Conservation (phyloP, 2,888 invertebrate species). For the Cheilosia vernalis region DNA sequence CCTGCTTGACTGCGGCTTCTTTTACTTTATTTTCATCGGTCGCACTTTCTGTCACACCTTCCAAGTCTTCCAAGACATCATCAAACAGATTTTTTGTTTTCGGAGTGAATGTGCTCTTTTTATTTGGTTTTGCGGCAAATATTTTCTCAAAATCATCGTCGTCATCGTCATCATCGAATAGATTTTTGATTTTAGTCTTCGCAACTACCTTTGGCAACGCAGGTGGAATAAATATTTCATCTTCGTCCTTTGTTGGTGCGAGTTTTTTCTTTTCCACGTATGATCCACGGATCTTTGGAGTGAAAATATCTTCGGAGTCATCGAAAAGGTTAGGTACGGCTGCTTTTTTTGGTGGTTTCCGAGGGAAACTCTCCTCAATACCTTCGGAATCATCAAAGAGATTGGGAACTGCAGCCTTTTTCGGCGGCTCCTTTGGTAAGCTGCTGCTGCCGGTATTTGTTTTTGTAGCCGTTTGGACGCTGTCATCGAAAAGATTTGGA, state of each 20-base stretch:
- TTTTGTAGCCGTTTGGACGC: background rate
- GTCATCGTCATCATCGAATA: conserved; percentile 66
- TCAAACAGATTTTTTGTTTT: conserved; percentile 55
- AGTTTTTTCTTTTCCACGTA: background rate
- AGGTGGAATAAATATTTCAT: conserved; percentile 34
- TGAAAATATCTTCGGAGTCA: conserved; percentile 57
- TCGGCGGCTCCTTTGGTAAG: background rate
- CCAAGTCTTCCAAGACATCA: conserved; percentile 26
- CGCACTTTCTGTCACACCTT: background rate
- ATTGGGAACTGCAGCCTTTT: conserved; percentile 7
- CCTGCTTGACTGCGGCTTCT: background rate
- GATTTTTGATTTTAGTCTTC: conserved; percentile 40
- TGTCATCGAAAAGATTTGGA: background rate
- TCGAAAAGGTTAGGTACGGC: conserved; percentile 41
- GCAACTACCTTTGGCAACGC: background rate
- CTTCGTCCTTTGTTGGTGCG: conserved; percentile 4
- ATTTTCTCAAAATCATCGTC: conserved; percentile 69
- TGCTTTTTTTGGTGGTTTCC: background rate
- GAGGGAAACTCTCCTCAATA: background rate
- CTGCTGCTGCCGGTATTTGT: background rate
- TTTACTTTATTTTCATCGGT: background rate
- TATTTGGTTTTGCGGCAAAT: conserved; percentile 46
- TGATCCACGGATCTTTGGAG: conserved; percentile 1
- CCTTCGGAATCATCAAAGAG: conserved; percentile 57
- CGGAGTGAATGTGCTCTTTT: conserved; percentile 15